Conservation (phyloP, 2,113 vertebrate genomes). For the Kobus ellipsiprymnus region DNA sequence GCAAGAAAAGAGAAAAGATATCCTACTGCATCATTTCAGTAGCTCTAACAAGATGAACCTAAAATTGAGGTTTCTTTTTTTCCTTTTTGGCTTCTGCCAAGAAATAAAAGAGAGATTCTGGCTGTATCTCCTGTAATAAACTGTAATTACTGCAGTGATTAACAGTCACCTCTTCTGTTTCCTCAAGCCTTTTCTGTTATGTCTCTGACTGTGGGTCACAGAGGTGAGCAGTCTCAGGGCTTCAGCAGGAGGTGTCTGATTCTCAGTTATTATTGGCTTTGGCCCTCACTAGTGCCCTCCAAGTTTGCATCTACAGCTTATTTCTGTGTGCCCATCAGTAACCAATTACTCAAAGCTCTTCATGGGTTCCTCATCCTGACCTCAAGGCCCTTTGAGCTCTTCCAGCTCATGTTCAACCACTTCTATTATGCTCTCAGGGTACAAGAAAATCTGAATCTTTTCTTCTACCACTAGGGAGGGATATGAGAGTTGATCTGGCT, state of each 20-base stretch:
- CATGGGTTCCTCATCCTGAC: not conserved
- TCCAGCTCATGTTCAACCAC: not conserved
- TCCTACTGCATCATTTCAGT: not conserved
- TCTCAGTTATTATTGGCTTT: not conserved
- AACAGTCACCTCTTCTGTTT: constrained; percentile 12
- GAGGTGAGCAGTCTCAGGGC: not conserved
- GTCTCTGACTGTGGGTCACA: not conserved
- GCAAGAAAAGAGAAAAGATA: not conserved
- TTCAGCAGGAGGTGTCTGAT: not conserved
- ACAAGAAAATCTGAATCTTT: not conserved
- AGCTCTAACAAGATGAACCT: constrained; percentile 27
- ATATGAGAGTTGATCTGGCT: not conserved
- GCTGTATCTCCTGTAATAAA: not conserved
- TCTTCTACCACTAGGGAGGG: not conserved
- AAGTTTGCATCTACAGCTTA: not conserved
- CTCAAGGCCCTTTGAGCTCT: not conserved
- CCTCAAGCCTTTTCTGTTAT: not conserved
- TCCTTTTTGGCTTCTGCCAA: constrained; percentile 29
- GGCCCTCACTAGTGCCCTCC: not conserved
- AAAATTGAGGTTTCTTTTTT: constrained; percentile 23
- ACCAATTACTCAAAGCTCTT: not conserved
- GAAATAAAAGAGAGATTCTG: constrained; percentile 11
- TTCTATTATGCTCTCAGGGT: not conserved
- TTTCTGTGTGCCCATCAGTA: not conserved
- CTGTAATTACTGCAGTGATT: constrained; percentile 16